Percentiles rank a stretch among this genome's conserved stretches.
phyloP scores from a whole-genome alignment of 2,113 vertebrate species.

The Hydropotes inermis region DNA sequence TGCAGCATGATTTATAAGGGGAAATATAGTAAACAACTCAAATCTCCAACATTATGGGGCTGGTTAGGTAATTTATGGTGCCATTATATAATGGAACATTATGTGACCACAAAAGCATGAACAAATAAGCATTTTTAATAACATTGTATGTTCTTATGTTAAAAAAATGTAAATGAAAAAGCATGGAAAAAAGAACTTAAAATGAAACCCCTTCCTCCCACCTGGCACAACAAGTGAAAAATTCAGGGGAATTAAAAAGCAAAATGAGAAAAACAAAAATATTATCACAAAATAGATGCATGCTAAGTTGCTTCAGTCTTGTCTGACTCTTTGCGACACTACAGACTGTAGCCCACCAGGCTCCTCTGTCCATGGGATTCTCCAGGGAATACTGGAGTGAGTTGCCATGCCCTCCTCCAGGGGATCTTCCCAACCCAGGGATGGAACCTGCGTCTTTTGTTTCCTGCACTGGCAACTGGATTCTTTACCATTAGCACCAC shows the following conservation, averaged over 20 bases:
- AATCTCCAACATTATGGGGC: neutral
- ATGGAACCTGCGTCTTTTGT: neutral
- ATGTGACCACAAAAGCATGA: constrained; percentile 19
- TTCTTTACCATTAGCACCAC: neutral
- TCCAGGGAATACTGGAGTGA: neutral
- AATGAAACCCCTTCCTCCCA: neutral
- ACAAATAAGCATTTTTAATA: constrained; percentile 20
- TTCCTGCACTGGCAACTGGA: neutral
- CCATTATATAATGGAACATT: neutral
- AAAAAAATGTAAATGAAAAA: neutral
- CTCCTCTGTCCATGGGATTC: neutral
- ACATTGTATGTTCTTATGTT: neutral
- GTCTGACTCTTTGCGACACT: neutral
- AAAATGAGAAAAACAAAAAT: neutral
- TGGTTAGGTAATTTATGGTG: constrained; percentile 17
- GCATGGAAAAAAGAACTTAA: neutral
- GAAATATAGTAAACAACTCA: constrained; percentile 21
- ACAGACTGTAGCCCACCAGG: neutral
- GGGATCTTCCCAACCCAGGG: neutral
- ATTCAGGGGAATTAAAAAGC: neutral
- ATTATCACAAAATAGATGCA: neutral
- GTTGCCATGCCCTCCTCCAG: neutral
- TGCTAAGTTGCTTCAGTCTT: neutral
- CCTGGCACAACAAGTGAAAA: constrained; percentile 1
- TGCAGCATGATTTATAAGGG: constrained; percentile 24